Conservation (phyloP, 2,797 vertebrate genomes). For the Apodemus agrarius region DNA sequence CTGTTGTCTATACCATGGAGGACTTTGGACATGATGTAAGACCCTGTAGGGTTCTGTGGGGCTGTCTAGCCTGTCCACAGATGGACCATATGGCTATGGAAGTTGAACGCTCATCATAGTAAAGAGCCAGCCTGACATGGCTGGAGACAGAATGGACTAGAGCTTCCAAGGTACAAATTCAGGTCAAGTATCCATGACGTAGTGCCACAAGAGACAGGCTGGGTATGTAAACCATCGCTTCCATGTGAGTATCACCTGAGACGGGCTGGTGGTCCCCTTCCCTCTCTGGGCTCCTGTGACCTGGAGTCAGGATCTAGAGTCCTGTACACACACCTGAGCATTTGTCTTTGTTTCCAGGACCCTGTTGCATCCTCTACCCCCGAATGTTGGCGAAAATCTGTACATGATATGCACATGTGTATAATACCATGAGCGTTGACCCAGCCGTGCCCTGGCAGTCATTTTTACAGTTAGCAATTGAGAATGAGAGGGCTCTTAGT, state of each 20-base stretch:
- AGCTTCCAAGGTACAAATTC: not conserved
- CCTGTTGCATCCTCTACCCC: not conserved
- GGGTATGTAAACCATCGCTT: not conserved
- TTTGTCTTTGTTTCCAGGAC: not conserved
- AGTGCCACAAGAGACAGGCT: not conserved
- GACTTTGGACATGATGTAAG: constrained; percentile 31
- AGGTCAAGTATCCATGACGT: not conserved
- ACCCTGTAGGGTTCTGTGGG: not conserved
- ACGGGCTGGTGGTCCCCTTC: not conserved
- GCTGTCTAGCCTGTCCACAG: not conserved
- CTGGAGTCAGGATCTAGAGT: not conserved
- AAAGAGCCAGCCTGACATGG: not conserved
- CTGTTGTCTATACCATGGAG: constrained; percentile 6
- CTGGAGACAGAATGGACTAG: not conserved
- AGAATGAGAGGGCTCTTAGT: not conserved
- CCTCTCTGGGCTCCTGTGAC: not conserved
- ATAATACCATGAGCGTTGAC: not conserved
- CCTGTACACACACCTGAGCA: not conserved
- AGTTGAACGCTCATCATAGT: not conserved
- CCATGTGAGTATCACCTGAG: not conserved
- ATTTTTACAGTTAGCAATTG: not conserved
- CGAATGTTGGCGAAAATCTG: not conserved
- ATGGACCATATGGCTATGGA: not conserved
- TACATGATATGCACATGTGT: not conserved
- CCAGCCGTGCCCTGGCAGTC: not conserved